Base-by-base conservation (phyloP, 2,888 invertebrate species). In the Xanthostigma xanthostigma region DNA sequence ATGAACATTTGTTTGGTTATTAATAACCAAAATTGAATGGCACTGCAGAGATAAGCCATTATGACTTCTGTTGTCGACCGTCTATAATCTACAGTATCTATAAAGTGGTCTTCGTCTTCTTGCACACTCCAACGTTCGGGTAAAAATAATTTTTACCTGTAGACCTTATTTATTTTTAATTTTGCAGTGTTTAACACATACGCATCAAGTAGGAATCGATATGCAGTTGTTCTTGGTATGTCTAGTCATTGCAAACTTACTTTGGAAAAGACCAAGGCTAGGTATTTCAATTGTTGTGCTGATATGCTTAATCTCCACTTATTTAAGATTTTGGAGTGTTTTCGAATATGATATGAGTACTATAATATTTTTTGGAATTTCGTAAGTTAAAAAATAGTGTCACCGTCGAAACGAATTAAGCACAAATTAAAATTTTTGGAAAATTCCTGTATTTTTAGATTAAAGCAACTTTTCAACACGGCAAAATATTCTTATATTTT, bases 161-260 rank as follows among this genome's bases (percentile, higher is more conserved):
- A 17, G 17, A 33, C 33, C 12, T 33, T 37, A 14, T 50, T 41
- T 8, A n/a, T 17, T 17, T 52, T 52, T 49, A 38, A 46, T 41
- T 43, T 65, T 66, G 34, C 64, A 76, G 76, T 76, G 76, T 55
- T 62, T 75, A 3, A 74, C 75, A 8, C 74, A 75, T 59, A 76
- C 75, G 0, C 75, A 75, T 53, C 75, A 75, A 56, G 65, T 76
- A 50, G 75, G 73, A 10, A 72, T 75, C 59, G 76, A 75, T 54
- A 74, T 75, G 72, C 76, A 76, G 54, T 60, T 75, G 14, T 75
- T 72, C 62, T 62, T 73, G 5, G 66, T 70, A 0, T 71, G 74
- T 0, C 57, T 74, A 1, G 66, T 72, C 0, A 62, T 74, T 36
- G 69, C 74, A 63, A 59, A 68, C 49, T 38, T 73, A 9, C 59